phyloP scores from a whole-genome alignment of 2,797 vertebrate genomes.

The Tenualosa ilisha region DNA sequence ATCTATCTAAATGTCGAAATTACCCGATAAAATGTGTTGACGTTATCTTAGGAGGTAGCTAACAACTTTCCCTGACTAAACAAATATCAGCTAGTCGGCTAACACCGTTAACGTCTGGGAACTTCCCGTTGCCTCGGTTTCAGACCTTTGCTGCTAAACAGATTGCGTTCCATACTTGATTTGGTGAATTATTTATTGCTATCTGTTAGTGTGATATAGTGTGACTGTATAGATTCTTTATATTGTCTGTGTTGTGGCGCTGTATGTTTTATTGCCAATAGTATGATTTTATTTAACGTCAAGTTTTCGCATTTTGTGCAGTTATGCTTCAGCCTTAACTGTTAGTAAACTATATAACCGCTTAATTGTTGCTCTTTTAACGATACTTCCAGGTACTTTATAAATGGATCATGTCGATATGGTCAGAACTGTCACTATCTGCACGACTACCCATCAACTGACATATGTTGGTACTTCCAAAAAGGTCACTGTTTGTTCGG shows the following conservation, averaged over 20 bases:
- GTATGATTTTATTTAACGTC: neutral
- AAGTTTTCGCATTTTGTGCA: neutral
- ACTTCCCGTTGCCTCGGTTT: conserved; percentile 21
- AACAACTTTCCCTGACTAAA: neutral
- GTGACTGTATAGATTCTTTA: neutral
- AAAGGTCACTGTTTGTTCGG: conserved; percentile 82
- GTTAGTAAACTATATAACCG: neutral
- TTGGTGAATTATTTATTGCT: neutral
- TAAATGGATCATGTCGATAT: conserved; percentile 72
- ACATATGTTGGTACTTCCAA: conserved; percentile 83
- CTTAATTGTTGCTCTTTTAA: neutral
- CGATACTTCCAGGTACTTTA: conserved; percentile 70
- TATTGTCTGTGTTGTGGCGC: neutral
- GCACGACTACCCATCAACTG: conserved; percentile 67
- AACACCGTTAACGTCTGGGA: conserved; percentile 5
- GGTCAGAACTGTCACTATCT: conserved; percentile 74
- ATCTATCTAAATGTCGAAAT: neutral
- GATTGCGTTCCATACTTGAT: neutral
- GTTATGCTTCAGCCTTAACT: neutral
- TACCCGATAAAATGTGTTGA: neutral
- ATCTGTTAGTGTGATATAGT: neutral
- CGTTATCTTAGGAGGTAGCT: neutral
- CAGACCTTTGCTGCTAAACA: neutral
- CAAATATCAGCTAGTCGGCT: neutral
- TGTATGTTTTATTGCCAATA: too few species aligned